Evolutionary conservation across 64 coral and sea anemone species (phyloP), one percentile per base, ranked within the genome.

Genomic region (Anthopleura sola): DNA sequence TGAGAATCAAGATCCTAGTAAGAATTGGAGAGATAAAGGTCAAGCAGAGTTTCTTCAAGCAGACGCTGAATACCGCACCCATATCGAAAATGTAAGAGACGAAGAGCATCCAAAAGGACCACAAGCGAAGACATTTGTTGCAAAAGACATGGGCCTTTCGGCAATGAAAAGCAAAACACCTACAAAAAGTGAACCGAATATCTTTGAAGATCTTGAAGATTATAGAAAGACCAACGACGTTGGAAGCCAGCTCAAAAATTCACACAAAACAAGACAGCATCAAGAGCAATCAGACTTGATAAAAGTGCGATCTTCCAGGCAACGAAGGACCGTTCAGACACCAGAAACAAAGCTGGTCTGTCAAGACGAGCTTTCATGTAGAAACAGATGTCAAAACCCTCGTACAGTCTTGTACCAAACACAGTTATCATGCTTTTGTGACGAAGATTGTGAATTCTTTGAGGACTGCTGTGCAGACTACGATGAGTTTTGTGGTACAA

Each of bases 401-500:
- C 66, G 31, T 34, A 32, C 26, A 32, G 66, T 71, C 34, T 0
- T 71, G 16, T 19, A 79, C 37, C 44, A 44, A 44, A 10, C 76
- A 38, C 37, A 79, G 76, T 48, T 79, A 23, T 7, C 76, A 24
- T 79, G 76, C 39, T 79, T 44, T 15, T 79, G 76, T 48, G 76
- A 79, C 23, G 36, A 18, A 20, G 76, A 79, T 23, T 79, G 76
- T 48, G 34, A 48, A 46, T 44, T 44, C 37, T 79, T 77, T 31
- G 2, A 17, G 37, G 75, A 77, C 34, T 77, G 75, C 29, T 77
- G 75, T 77, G 75, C 75, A 37, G 75, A 77, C 37, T 77, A 77
- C 15, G 38, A 24, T 79, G 24, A 1, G 2, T 79, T 79, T 37
- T 77, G 75, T 77, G 37, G 18, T 19, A 37, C 36, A 34, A 40